Percentiles rank a stretch among this genome's conserved stretches.
phyloP scores from a whole-genome alignment of 2,113 vertebrate species.

The Calidris pugnax region DNA sequence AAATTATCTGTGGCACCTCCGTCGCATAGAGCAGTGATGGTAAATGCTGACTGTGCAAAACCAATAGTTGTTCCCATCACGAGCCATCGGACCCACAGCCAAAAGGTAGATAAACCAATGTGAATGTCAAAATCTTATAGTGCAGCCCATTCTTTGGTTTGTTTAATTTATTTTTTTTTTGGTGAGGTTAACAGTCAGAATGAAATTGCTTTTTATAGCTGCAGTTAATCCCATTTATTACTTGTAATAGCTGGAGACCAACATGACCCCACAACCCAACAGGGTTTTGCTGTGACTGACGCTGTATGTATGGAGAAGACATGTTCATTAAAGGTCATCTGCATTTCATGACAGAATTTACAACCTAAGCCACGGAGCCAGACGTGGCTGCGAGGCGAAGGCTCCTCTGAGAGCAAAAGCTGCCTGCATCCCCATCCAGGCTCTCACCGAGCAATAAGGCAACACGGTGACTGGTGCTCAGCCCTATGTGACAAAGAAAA shows the following conservation, averaged over 20 bases:
- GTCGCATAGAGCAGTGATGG: background rate
- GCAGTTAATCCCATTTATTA: slow-evolving; percentile 27
- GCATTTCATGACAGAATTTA: slow-evolving; percentile 6
- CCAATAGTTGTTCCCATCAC: background rate
- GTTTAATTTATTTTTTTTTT: background rate
- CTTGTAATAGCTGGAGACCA: background rate
- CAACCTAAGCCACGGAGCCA: background rate
- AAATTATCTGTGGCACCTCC: background rate
- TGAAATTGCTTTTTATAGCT: slow-evolving; percentile 42
- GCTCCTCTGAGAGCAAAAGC: background rate
- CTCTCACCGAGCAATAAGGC: background rate
- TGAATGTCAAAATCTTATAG: background rate
- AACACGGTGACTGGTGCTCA: background rate
- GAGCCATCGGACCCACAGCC: background rate
- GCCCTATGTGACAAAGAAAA: background rate
- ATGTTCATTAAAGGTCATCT: background rate
- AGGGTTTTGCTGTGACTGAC: background rate
- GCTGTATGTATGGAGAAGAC: background rate
- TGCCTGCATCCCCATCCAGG: background rate
- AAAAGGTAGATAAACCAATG: background rate
- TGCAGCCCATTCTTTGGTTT: background rate
- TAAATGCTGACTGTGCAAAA: background rate
- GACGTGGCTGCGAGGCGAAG: background rate
- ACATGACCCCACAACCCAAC: background rate
- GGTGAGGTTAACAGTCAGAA: slow-evolving; percentile 14